phyloP scores from a whole-genome alignment of 1,140 invertebrate species.

The Holcopasites calliopsidis region DNA sequence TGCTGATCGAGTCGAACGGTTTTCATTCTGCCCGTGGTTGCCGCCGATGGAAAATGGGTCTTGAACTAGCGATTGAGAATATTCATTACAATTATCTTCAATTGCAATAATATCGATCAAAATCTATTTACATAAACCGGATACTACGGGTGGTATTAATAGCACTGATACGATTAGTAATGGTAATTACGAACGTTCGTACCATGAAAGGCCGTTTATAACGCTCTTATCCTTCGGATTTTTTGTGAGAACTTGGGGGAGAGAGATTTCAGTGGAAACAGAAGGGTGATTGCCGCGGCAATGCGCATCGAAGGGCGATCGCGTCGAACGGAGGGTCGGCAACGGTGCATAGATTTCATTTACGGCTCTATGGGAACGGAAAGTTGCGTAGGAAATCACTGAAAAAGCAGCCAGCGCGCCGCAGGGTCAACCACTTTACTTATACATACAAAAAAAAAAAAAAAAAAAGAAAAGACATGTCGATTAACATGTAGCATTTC shows the following conservation, averaged over 20 bases:
- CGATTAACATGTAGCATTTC: neutral
- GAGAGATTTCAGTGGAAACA: constrained; percentile 26
- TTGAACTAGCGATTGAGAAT: neutral
- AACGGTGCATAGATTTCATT: constrained; percentile 63
- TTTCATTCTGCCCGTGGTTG: constrained; percentile 3
- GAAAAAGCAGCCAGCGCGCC: constrained; percentile 13
- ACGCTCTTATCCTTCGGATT: constrained; percentile 2
- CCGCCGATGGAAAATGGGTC: neutral
- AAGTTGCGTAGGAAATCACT: constrained; percentile 54
- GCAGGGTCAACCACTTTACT: constrained; percentile 12
- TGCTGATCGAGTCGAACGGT: neutral
- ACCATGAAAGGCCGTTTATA: neutral
- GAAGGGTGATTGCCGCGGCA: constrained; percentile 36
- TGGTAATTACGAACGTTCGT: neutral
- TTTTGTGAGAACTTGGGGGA: neutral
- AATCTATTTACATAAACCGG: neutral
- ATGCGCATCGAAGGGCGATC: constrained; percentile 41
- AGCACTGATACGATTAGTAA: neutral
- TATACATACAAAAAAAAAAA: neutral
- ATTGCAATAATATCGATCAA: neutral
- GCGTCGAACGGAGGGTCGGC: constrained; percentile 49
- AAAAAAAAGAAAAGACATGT: neutral
- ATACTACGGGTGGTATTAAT: neutral
- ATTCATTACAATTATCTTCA: neutral
- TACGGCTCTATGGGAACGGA: constrained; percentile 58